Conservation (phyloP, 2,888 invertebrate genomes). For the Noctua janthina region DNA sequence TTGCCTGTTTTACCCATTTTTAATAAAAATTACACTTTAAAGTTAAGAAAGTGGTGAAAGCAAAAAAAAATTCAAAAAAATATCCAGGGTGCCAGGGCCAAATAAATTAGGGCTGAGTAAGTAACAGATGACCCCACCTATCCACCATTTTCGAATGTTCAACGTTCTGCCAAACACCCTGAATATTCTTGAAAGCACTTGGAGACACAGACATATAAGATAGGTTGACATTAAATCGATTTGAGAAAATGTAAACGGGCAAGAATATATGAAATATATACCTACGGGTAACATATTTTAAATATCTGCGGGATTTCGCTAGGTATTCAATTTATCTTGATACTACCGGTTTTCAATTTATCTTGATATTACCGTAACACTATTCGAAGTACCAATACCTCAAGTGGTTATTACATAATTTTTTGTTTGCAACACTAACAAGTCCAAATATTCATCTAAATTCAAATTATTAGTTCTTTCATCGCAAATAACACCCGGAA, state of each 20-base stretch:
- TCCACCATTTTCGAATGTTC: too few species aligned
- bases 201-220: neutral
- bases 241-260: neutral
- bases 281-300: neutral
- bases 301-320: neutral
- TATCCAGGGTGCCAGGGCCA: too few species aligned
- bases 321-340: neutral
- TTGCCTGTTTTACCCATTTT: too few species aligned
- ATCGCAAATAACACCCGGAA: constrained; percentile 57
- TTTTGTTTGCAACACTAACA: neutral
- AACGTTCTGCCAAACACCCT: too few species aligned
- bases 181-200: neutral
- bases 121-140: too few species aligned
- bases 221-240: neutral
- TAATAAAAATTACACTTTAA: too few species aligned
- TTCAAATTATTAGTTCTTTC: constrained; percentile 20
- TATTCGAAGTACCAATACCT: neutral
- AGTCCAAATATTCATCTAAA: neutral
- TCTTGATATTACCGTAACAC: neutral
- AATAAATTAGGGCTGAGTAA: too few species aligned
- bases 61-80: too few species aligned
- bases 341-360: neutral
- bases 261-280: neutral
- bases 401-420: neutral
- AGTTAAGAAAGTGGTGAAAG: too few species aligned